Base-by-base conservation (phyloP, 2,888 invertebrate genomes). In the Liopterus haemorrhoidalis region DNA sequence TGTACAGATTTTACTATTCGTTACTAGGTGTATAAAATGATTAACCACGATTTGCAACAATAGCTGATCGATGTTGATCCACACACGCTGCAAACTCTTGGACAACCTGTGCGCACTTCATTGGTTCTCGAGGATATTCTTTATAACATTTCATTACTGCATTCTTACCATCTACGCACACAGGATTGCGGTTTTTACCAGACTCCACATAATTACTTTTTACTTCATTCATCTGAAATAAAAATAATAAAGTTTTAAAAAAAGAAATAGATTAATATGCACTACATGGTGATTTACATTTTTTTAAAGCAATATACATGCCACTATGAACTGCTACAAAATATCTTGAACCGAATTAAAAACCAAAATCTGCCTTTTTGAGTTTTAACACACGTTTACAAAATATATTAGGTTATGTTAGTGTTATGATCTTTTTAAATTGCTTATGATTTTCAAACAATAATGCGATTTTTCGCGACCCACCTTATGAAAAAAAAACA, bases 41-140 rank as follows among this genome's bases (percentile, higher is more conserved):
- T 35, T 47, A 52, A 44, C 43, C 46, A 39, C 46, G 32, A 27
- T 50, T 48, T 15, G 62, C 64, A 48, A 72, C 64, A 40, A 69
- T 57, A 5, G 61, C 60, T n/a, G 72, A 65, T 45, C 78, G 72
- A 54, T 73, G 71, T 54, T 68, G 60, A 59, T 76, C 76, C 11
- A 81, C 78, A 57, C 81, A 81, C 53, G 73, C 70, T 38, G 73
- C 71, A 62, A 81, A 81, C 48, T 73, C 73, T 57, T 74, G 67
- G 1, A 81, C 79, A 57, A 77, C 69, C 49, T 70, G 71, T 2
- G 76, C 70, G 65, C 81, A 81, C 47, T 70, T 71, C 46, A 81
- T 67, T 9, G 76, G 73, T 59, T 78, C 74, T 35, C 70, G 71
- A 4, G 75, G 73, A 70, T 80, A 61, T 4, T 71, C 65, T 54